Evolutionary conservation across 2,888 invertebrate species (phyloP), one percentile per base, ranked within the genome.

Genomic region (Drosophila mulleri): DNA sequence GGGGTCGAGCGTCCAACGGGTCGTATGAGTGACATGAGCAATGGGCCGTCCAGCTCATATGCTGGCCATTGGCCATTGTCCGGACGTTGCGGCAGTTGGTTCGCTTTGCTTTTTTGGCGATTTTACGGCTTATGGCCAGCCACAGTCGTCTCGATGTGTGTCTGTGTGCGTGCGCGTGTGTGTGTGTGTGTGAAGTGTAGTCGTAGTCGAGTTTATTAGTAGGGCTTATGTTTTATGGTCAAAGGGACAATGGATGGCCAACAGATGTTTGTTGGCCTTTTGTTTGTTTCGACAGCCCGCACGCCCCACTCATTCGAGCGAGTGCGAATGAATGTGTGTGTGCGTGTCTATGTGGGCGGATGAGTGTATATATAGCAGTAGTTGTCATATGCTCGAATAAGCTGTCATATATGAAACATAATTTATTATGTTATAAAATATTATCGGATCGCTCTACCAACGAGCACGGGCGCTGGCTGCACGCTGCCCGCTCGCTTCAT

Each of bases 351-450:
- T 47, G 32, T 65, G 37, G 29, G 42, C 47, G 50, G 44, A 50
- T 64, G 53, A 29, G 56, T 29, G 35, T 64, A 41, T 52, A 35
- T 64, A 45, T 52, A 61, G 62, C 67, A 65, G 72, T 79, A 78
- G 75, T 83, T 89, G 90, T 86, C 87, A 88, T 89, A 87, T 85
- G 87, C 82, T 82, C 82, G 75, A 87, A 83, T 89, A 85, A 86
- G 80, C 90, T 89, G 88, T 88, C 89, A 85, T 81, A 83, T 82
- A 75, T 83, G 83, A 78, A 83, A 86, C 82, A 86, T 90, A 82
- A 88, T 90, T 90, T 88, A 88, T 88, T 88, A 88, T 90, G 90
- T 88, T 87, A 87, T 87, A 89, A 86, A 88, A 90, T 88, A 90
- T 90, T 88, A 86, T 88, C 87, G 78, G 78, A 67, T 76, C 74